Percentiles rank a stretch among this genome's conserved stretches.
Evolutionary conservation across 2,888 invertebrate genomes (phyloP).

Genomic region (Ryuthela nishihirai): DNA sequence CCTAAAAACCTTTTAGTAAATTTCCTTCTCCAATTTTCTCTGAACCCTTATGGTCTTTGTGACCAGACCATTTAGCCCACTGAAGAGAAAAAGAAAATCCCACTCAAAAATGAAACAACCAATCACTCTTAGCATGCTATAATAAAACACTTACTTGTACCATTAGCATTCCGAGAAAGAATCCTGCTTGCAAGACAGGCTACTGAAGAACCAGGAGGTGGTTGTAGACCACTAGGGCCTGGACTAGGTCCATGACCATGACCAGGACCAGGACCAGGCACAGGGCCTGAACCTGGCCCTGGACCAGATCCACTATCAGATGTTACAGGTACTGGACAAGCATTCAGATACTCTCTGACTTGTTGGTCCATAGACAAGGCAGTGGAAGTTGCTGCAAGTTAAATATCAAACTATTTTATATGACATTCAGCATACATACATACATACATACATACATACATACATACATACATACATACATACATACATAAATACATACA

Average conservation of each 20-base stretch:
- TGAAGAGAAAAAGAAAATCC: too few species aligned
- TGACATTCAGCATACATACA: not conserved
- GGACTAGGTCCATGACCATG: conserved; percentile 6
- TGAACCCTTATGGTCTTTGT: too few species aligned
- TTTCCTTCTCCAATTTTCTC: too few species aligned
- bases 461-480: not conserved
- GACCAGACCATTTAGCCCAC: too few species aligned
- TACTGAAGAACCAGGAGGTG: conserved; percentile 12
- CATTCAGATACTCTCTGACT: conserved; percentile 33
- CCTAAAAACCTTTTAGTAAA: too few species aligned
- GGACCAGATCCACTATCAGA: conserved; percentile 30
- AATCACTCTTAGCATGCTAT: conserved; percentile 28
- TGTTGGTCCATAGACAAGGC: conserved; percentile 31
- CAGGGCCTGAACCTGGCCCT: conserved; percentile 26
- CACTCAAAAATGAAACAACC: too few species aligned
- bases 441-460: not conserved
- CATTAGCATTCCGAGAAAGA: conserved; percentile 37
- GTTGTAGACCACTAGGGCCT: not conserved
- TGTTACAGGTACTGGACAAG: conserved; percentile 36
- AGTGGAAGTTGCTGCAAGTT: conserved; percentile 19
- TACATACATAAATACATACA: not conserved
- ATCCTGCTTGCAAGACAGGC: conserved; percentile 13
- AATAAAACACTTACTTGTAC: conserved; percentile 38
- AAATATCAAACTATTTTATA: not conserved
- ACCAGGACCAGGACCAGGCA: conserved; percentile 31